Conservation (phyloP, 2,797 vertebrate species). For the Coendou prehensilis region DNA sequence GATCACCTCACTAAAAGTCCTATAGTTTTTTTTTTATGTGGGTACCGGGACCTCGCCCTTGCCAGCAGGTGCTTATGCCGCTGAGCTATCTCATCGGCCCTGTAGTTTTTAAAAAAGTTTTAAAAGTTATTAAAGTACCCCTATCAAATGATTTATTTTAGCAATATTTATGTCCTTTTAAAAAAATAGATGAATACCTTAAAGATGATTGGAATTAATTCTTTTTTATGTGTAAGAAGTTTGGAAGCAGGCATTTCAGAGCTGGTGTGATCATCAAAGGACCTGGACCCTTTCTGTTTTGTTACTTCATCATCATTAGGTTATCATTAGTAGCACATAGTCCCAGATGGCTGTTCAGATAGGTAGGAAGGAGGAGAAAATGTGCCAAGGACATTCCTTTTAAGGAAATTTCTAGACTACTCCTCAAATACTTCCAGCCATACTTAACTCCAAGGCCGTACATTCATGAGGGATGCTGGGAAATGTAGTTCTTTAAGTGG, state of each 20-base stretch:
- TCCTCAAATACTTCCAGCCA: neutral
- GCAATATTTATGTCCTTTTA: constrained; percentile 8
- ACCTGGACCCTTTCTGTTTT: neutral
- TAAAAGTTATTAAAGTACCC: constrained; percentile 47
- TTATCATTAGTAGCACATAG: constrained; percentile 15
- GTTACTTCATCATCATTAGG: neutral
- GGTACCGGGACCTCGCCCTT: too few species aligned
- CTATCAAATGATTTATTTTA: constrained; percentile 26
- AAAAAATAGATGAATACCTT: constrained; percentile 21
- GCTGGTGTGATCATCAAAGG: constrained; percentile 16
- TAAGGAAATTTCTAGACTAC: constrained; percentile 47
- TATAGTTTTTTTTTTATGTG: neutral
- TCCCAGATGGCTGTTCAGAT: constrained; percentile 35
- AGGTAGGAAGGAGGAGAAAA: neutral
- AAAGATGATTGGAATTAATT: constrained; percentile 19
- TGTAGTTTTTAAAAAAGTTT: neutral
- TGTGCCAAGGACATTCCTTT: constrained; percentile 19
- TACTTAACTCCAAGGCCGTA: neutral
- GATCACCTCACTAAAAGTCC: neutral
- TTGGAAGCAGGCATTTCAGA: constrained; percentile 31
- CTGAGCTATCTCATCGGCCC: too few species aligned
- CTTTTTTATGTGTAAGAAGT: neutral
- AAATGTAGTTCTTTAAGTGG: constrained; percentile 25
- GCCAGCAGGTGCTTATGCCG: too few species aligned
- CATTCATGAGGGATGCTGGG: neutral